Conservation (phyloP, 2,113 vertebrate species). For the Glaucomys volans region DNA sequence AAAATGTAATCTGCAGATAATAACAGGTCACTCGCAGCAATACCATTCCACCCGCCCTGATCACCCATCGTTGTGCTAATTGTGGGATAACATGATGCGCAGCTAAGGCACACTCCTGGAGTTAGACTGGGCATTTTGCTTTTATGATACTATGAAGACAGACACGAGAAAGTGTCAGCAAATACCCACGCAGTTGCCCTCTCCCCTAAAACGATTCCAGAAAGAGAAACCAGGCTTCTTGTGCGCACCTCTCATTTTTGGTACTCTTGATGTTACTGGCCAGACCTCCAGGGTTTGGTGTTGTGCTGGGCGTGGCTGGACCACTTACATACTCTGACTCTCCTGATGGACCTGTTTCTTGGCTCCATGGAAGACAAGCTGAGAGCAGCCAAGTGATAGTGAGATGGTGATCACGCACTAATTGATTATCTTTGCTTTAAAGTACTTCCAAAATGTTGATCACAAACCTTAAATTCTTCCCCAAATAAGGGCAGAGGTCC, state of each 20-base stretch:
- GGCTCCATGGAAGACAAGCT: not conserved
- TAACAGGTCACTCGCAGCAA: conserved; percentile 85
- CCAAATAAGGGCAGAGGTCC: not conserved
- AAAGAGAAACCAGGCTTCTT: not conserved
- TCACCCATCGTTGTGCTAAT: conserved; percentile 84
- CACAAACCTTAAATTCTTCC: not conserved
- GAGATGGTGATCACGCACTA: not conserved
- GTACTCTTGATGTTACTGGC: not conserved
- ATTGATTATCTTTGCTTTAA: not conserved
- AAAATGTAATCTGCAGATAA: conserved; percentile 80
- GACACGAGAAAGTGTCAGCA: not conserved
- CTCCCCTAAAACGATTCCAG: not conserved
- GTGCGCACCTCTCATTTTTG: not conserved
- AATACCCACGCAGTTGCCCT: not conserved
- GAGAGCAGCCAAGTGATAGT: not conserved
- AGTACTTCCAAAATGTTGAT: not conserved
- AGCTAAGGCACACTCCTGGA: conserved; percentile 47
- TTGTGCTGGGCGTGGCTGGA: accelerated
- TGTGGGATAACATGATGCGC: conserved; percentile 69
- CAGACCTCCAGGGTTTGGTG: not conserved
- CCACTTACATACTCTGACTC: accelerated
- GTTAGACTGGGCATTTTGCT: conserved; percentile 76
- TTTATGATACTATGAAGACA: conserved; percentile 45
- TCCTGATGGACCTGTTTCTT: too few species aligned
- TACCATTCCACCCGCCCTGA: conserved; percentile 76